Conservation (phyloP, 2,113 vertebrate genomes). For the Talpa occidentalis region DNA sequence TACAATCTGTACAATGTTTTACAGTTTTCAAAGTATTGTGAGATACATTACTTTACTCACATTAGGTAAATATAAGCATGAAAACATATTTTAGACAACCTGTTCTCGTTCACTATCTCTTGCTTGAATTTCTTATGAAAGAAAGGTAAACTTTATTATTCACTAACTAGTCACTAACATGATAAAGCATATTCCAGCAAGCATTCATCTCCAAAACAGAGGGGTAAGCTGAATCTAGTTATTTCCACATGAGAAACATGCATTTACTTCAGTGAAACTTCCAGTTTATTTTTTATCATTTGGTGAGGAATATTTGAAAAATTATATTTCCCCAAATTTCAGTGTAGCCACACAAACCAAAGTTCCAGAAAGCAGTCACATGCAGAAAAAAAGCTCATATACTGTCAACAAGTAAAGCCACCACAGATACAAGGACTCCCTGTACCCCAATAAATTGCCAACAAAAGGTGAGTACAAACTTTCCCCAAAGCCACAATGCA, state of each 20-base stretch:
- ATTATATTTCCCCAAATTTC: constrained; percentile 47
- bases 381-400: background rate
- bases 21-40: constrained; percentile 2
- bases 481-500: constrained; percentile 18
- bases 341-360: background rate
- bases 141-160: background rate
- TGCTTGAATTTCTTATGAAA: constrained; percentile 1
- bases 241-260: constrained; percentile 17
- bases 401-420: constrained; percentile 14
- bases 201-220: constrained; percentile 34
- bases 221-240: constrained; percentile 20
- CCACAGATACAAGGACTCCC: background rate
- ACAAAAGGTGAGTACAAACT: background rate
- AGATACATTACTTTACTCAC: background rate
- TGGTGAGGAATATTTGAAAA: constrained; percentile 34
- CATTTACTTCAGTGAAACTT: constrained; percentile 48
- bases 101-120: background rate
- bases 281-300: constrained; percentile 59
- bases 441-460: background rate
- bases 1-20: constrained; percentile 43
- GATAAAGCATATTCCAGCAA: constrained; percentile 32
- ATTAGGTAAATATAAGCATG: background rate
- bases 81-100: constrained; percentile 49
- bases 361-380: constrained; percentile 52
- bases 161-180: constrained; percentile 43